Percentiles rank a stretch among this genome's conserved stretches.
Evolutionary conservation across 2,113 vertebrate genomes (phyloP).

Genomic region (Electrona antarctica): DNA sequence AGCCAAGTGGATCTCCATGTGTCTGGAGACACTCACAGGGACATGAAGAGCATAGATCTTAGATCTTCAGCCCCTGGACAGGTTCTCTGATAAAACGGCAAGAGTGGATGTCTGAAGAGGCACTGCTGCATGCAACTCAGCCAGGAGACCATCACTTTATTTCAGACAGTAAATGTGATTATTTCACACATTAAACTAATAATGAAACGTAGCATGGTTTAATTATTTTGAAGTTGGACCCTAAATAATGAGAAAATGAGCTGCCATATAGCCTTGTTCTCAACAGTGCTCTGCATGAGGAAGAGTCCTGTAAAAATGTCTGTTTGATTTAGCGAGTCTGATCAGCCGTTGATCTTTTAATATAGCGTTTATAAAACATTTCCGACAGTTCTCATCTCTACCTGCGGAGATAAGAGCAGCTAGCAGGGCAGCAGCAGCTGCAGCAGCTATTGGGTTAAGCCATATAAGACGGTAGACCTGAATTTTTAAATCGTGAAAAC

Average conservation of each 20-base stretch:
- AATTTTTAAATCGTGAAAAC: no score
- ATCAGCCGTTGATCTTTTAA: constrained; percentile 11
- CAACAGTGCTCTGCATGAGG: not conserved
- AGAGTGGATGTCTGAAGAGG: constrained; percentile 72
- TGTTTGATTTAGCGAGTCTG: not conserved
- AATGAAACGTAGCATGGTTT: constrained; percentile 39
- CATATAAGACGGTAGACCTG: no score
- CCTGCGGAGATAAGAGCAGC: no score
- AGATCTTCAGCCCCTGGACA: constrained; percentile 54
- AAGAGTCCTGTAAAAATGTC: not conserved
- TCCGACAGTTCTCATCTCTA: not conserved
- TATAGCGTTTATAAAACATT: constrained; percentile 8
- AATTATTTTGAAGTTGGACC: constrained; percentile 45
- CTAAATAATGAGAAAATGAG: constrained; percentile 44
- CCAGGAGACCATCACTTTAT: constrained; percentile 58
- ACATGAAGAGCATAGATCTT: constrained; percentile 52
- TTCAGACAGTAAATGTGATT: constrained; percentile 37
- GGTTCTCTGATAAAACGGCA: constrained; percentile 55
- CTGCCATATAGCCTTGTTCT: not conserved
- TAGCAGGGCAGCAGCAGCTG: no score
- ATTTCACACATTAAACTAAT: constrained; percentile 68
- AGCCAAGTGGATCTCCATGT: constrained; percentile 41
- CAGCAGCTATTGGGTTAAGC: no score
- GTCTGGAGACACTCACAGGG: constrained; percentile 30
- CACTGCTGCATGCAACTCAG: constrained; percentile 50